Evolutionary conservation across 2,797 vertebrate genomes (phyloP), one percentile per base, ranked within the genome.

Genomic region (Linurgus olivaceus): DNA sequence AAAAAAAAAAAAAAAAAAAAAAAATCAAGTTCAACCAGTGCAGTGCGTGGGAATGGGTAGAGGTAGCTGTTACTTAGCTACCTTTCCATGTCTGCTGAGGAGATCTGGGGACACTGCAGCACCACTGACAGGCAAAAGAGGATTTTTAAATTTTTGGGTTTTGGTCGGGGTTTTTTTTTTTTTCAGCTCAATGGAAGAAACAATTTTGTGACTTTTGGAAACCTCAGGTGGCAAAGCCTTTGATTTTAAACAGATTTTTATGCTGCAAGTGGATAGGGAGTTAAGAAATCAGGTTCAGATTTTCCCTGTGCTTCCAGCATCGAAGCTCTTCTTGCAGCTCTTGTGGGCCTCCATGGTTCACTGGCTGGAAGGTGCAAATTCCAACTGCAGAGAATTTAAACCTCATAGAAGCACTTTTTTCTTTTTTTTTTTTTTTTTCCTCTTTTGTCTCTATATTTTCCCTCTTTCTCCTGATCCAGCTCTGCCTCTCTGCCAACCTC

Each of bases 21-120:
- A 2, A 33, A 68, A 33, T 40, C 62, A 84, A 94, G 77, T 89
- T 89, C 71, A 90, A 21, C 26, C 50, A 90, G 52, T 4, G 3
- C 71, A 68, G 68, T 54, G 86, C 5, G 35, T 95, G 93, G 95
- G 93, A 96, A 93, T 38, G 88, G 91, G 84, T 90, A 92, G 83
- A 83, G 67, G 89, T 88, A 72, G 58, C 48, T 93, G 93, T 95
- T 92, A 88, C 92, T 95, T 91, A 89, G 84, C 54, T 89, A 89
- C 89, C 94, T 92, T 91, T 71, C 77, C 9, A 3, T 4, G 5
- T 73, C 68, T 85, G 51, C 28, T 74, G 73, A 58, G 93, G 89
- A 87, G 75, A 95, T 70, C 44, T 68, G 73, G 72, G 92, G 92
- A 96, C 84, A 52, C 88, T 86, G 86, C 84, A 88, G 75, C 65